A percentile compares a stretch with the other conserved stretches of the same genome.
These are phyloP conservation scores for Phaethon lepturus DNA, from an alignment of 2,113 vertebrate genomes.

Conservation along the genomic window DNA sequence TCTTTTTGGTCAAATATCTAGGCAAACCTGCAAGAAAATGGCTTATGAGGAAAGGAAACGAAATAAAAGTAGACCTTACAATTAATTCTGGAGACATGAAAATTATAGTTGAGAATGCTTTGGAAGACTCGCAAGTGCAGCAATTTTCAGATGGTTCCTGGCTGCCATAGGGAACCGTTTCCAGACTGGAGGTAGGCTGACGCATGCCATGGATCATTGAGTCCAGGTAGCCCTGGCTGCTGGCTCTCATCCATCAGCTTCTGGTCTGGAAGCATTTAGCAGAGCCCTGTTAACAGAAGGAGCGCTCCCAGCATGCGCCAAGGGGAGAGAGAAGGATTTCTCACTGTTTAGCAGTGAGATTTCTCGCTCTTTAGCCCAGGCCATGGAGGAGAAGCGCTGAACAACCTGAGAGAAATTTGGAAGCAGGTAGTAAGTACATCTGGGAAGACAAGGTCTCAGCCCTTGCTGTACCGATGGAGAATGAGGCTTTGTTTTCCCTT, in stretches of 20 bases:
- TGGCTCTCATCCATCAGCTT: background rate
- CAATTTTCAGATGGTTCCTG: background rate
- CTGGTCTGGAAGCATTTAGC: background rate
- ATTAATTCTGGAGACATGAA: background rate
- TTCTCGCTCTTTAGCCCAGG: background rate
- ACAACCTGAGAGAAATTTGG: background rate
- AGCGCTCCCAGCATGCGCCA: background rate
- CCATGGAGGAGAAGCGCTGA: background rate
- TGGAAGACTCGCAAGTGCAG: background rate
- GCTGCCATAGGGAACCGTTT: background rate
- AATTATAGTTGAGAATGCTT: background rate
- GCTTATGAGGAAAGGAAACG: background rate
- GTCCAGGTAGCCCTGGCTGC: background rate
- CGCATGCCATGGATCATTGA: background rate
- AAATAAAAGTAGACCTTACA: background rate
- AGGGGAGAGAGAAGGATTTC: background rate
- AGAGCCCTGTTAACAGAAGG: background rate
- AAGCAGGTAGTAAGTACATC: background rate
- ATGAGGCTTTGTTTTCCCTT: background rate
- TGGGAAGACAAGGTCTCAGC: background rate
- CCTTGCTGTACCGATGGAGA: background rate
- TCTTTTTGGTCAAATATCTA: background rate
- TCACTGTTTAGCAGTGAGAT: background rate
- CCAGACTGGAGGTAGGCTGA: background rate
- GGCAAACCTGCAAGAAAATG: background rate